Conservation (phyloP, 1,140 invertebrate species). For the Aphelinus certus region DNA sequence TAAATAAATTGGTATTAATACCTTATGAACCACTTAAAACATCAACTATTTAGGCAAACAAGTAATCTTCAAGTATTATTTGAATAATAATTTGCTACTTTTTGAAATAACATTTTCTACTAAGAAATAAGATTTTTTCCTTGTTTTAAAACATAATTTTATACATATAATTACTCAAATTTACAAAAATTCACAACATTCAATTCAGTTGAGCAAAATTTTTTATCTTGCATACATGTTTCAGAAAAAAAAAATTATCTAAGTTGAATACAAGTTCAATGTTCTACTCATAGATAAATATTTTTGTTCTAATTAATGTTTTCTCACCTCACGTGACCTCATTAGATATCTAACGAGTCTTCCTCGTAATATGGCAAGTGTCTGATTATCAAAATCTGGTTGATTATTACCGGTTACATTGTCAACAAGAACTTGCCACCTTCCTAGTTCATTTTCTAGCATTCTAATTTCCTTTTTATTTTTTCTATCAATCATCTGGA, state of each 20-base stretch:
- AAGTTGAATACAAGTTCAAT: background rate
- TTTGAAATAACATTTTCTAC: background rate
- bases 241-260: background rate
- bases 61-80: slow-evolving; percentile 20
- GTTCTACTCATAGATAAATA: background rate
- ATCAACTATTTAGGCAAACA: slow-evolving; percentile 25
- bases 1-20: slow-evolving; percentile 32
- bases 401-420: slow-evolving; percentile 83
- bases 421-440: slow-evolving; percentile 95
- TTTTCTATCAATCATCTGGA: slow-evolving; percentile 74
- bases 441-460: slow-evolving; percentile 87
- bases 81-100: background rate
- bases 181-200: no score
- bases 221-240: no score
- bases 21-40: slow-evolving; percentile 4
- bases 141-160: background rate
- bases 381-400: slow-evolving; percentile 89
- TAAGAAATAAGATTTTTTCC: no score
- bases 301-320: background rate
- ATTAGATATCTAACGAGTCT: slow-evolving; percentile 93
- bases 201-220: no score
- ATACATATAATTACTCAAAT: background rate
- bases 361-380: slow-evolving; percentile 91
- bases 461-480: slow-evolving; percentile 86
- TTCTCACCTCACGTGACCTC: slow-evolving; percentile 87